A percentile compares a stretch with the other conserved stretches of the same genome.
phyloP scores from a whole-genome alignment of 30 jellyfish, hydroid and myxozoan genomes.

The Chrysaora quinquecirrha region DNA sequence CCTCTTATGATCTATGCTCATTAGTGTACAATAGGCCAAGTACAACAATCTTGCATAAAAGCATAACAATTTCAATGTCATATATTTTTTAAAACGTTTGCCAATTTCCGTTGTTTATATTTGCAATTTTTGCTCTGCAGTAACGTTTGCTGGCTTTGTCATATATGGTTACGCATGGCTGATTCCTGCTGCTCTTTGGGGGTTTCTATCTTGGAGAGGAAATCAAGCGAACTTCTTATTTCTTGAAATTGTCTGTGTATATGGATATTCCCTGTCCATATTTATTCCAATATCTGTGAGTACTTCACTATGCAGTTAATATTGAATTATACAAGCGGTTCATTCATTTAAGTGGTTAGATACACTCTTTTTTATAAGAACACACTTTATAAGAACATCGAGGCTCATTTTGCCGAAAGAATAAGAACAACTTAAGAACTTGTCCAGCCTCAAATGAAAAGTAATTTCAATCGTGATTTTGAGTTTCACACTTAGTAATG shows the following conservation, averaged over 20 bases:
- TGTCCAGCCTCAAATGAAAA: too few species aligned
- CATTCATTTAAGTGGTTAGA: neutral
- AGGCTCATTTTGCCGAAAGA: too few species aligned
- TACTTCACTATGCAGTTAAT: neutral
- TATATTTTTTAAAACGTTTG: too few species aligned
- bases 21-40: too few species aligned
- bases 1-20: too few species aligned
- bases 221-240: constrained; percentile 90
- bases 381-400: too few species aligned
- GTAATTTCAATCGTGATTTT: neutral
- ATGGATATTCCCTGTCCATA: constrained; percentile 90
- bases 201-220: constrained; percentile 91
- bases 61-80: too few species aligned
- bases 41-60: too few species aligned
- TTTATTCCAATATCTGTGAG: constrained; percentile 95
- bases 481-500: neutral
- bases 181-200: constrained; percentile 91
- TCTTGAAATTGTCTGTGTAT: constrained; percentile 90
- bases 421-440: too few species aligned
- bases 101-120: too few species aligned
- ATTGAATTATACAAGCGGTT: neutral
- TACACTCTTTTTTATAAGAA: too few species aligned
- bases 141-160: constrained; percentile 90
- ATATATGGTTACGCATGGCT: constrained; percentile 91
- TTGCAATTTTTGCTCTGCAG: constrained; percentile 50